phyloP scores from a whole-genome alignment of 1,140 invertebrate genomes.

The Pantala flavescens region DNA sequence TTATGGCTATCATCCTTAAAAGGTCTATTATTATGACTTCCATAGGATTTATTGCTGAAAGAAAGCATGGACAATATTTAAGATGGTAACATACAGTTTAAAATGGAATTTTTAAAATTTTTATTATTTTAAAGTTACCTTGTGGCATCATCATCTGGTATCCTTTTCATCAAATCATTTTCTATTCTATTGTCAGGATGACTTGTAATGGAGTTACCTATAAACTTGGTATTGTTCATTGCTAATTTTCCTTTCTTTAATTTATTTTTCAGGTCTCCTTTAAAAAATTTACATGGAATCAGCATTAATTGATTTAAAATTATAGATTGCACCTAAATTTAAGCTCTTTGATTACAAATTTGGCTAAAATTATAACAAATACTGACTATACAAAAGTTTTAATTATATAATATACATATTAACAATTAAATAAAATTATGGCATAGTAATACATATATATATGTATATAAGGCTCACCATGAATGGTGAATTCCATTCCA shows the following conservation, averaged over 20 bases:
- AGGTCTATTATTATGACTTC: constrained; percentile 79
- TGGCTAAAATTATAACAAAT: too few relatives aligned
- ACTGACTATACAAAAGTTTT: too few relatives aligned
- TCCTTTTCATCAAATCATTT: constrained; percentile 55
- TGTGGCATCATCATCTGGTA: constrained; percentile 41
- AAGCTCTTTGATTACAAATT: not conserved
- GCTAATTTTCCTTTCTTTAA: constrained; percentile 60
- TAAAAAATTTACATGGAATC: constrained; percentile 22
- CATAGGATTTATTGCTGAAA: constrained; percentile 82
- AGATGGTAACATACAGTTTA: too few relatives aligned
- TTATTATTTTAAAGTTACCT: too few relatives aligned
- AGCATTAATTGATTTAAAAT: not conserved
- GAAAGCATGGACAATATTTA: not conserved
- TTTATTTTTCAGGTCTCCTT: constrained; percentile 60
- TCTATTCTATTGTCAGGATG: constrained; percentile 64
- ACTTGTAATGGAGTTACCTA: constrained; percentile 46
- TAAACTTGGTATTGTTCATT: constrained; percentile 60
- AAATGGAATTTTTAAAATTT: too few relatives aligned
- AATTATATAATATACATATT: too few relatives aligned
- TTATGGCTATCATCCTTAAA: constrained; percentile 83
- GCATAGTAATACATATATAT: too few relatives aligned
- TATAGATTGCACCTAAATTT: not conserved
- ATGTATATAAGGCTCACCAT: constrained; percentile 44
- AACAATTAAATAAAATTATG: too few relatives aligned
- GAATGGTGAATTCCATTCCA: constrained; percentile 83